Base-by-base conservation (phyloP, 2,797 vertebrate species). In the Rhinella marina region DNA sequence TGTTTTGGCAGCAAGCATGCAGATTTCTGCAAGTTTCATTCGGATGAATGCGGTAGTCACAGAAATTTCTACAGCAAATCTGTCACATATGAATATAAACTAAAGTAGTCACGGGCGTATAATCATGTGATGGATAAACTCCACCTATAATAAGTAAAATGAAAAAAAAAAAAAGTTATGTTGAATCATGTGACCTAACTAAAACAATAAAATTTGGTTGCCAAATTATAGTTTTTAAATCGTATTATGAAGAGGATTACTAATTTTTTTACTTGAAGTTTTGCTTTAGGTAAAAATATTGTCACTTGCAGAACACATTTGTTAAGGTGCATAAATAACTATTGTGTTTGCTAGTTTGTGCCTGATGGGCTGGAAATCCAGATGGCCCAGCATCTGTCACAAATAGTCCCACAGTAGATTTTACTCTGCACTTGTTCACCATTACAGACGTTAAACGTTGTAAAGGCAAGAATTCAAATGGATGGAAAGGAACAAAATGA, bases 311-410 rank as follows among this genome's bases (percentile, higher is more conserved):
- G 21, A 9, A 14, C 75, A 54, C 23, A 77, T 23, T 77, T 77
- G 48, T 77, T 50, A 77, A 54, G 75, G 21, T 54, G 13, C 41
- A 54, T 77, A 52, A 52, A 77, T 77, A 77, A 54, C 75, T 54
- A n/a, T 54, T 75, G 41, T 75, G 41, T 52, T 75, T 75, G 72
- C 72, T 52, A 52, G 41, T 75, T 77, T 52, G 48, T 77, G 75
- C 48, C 50, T 77, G 75, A 77, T 77, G 75, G 75, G 50, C 75
- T 77, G 48, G 75, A 77, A 77, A 77, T 54, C 75, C 75, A 77
- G 75, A 77, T 77, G 75, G 50, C 50, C 70, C n/a, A 25, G 75
- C 73, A 75, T 75, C 21, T 75, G 72, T 75, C 72, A 75, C 72
- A 75, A 50, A 75, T 75, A 52, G 72, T 75, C 72, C 48, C 72